phyloP scores from a whole-genome alignment of 2,113 vertebrate genomes.

The Isichthys henryi region DNA sequence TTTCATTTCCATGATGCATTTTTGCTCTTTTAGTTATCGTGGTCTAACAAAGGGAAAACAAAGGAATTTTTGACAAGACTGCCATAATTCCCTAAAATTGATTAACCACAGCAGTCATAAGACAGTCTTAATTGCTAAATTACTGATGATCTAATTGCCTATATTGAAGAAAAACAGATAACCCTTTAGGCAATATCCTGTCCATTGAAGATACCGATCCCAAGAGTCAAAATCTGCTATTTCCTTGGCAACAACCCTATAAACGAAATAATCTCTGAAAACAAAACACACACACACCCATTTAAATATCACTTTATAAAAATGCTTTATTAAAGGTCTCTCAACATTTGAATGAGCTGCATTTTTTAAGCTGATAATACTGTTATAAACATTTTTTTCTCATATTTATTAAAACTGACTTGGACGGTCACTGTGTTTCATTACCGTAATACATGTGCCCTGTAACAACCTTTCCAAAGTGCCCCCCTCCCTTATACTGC shows the following conservation, averaged over 20 bases:
- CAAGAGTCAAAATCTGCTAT: background rate
- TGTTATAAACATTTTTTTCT: background rate
- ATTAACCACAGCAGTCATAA: constrained; percentile 39
- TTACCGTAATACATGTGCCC: background rate
- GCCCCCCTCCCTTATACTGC: background rate
- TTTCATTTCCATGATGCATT: constrained; percentile 38
- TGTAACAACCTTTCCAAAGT: background rate
- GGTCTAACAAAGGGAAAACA: constrained; percentile 29
- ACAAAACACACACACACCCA: background rate
- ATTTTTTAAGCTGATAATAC: background rate
- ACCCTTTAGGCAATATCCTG: background rate
- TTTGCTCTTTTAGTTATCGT: constrained; percentile 13
- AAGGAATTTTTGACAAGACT: constrained; percentile 26
- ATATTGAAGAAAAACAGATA: constrained; percentile 4
- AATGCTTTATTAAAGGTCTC: background rate
- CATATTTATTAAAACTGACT: background rate
- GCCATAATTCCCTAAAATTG: constrained; percentile 32
- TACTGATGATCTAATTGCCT: constrained; percentile 30
- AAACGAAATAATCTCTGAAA: background rate
- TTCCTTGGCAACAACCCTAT: background rate
- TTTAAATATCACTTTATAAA: background rate
- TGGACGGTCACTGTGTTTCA: background rate
- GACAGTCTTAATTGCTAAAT: constrained; percentile 28
- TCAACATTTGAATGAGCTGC: background rate
- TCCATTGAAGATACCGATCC: no score